These are phyloP conservation scores for Cataglyphis livida DNA, from an alignment of 2,888 invertebrate species.

Conservation along the genomic window DNA sequence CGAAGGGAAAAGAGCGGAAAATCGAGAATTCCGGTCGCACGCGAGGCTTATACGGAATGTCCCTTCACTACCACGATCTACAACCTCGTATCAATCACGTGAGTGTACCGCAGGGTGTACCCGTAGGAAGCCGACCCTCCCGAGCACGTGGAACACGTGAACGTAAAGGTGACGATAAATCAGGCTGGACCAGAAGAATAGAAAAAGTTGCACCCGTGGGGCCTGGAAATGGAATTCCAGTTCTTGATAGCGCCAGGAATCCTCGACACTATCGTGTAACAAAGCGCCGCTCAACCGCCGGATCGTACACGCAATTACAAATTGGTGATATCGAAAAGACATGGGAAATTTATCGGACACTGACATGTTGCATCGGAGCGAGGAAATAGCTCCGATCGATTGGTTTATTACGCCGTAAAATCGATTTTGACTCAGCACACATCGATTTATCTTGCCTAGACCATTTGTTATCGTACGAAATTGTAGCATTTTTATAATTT, in stretches of 20 bases:
- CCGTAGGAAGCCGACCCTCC: conserved; percentile 47
- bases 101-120: conserved; percentile 55
- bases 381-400: conserved; percentile 16
- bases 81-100: conserved; percentile 74
- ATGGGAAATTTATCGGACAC: conserved; percentile 33
- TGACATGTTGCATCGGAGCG: conserved; percentile 5
- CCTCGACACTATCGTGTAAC: conserved; percentile 43
- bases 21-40: conserved; percentile 75
- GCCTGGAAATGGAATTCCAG: conserved; percentile 63
- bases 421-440: neutral
- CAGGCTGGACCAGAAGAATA: conserved; percentile 67
- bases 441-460: neutral
- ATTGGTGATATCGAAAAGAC: conserved; percentile 25
- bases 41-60: conserved; percentile 71
- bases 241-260: conserved; percentile 50
- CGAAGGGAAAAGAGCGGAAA: conserved; percentile 61
- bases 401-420: neutral
- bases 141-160: conserved; percentile 53
- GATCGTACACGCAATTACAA: conserved; percentile 50
- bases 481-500: neutral
- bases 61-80: conserved; percentile 59
- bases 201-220: conserved; percentile 64
- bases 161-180: conserved; percentile 72
- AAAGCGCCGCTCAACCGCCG: conserved; percentile 49
- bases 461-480: neutral